A percentile compares a stretch with the other conserved stretches of the same genome.
Evolutionary conservation across 2,113 vertebrate species (phyloP).

Genomic region (Brachyhypopomus gauderio): DNA sequence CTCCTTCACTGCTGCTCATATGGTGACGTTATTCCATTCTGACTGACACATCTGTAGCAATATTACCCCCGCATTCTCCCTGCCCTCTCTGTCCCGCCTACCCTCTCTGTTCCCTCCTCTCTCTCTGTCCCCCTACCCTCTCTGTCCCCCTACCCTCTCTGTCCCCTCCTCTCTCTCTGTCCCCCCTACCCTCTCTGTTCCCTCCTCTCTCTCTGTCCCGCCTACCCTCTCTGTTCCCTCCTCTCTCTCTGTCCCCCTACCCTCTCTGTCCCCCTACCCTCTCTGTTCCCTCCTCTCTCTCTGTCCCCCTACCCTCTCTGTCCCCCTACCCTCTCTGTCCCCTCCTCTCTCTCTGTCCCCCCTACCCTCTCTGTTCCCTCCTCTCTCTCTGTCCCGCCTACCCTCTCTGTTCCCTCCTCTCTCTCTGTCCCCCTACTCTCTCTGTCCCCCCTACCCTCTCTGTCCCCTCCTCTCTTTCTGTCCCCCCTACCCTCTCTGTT

Average conservation of each 20-base stretch:
- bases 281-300: no score
- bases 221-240: background rate
- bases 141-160: no score
- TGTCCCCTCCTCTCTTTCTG: no score
- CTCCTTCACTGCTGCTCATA: background rate
- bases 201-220: background rate
- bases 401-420: background rate
- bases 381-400: background rate
- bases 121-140: background rate
- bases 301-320: background rate
- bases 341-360: no score
- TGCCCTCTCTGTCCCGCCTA: background rate
- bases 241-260: no score
- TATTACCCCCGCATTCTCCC: background rate
- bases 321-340: background rate
- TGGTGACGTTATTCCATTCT: background rate
- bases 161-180: no score
- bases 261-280: no score
- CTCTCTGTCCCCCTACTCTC: background rate
- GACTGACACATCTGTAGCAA: constrained; percentile 6
- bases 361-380: no score
- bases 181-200: no score
- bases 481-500: no score
- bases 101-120: background rate
- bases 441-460: no score